Base-by-base conservation (phyloP, 2,113 vertebrate species). In the Perca schrenkii region DNA sequence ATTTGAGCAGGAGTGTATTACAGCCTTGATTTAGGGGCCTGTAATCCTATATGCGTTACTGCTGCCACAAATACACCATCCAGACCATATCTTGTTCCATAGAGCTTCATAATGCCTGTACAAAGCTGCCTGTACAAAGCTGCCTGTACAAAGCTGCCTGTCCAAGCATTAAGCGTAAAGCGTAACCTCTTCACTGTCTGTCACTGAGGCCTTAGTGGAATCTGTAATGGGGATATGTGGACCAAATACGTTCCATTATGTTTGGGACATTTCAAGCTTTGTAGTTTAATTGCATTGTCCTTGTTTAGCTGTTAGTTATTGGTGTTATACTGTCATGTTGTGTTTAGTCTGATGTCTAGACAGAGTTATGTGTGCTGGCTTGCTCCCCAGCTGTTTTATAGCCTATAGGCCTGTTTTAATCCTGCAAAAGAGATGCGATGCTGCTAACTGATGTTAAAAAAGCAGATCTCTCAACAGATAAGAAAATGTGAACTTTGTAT, bases 401-500 rank as follows among this genome's bases (percentile, higher is more conserved):
- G 83, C 50, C 73, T 15, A 56, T 64, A 75, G 71, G 56, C 25
- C 71, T 68, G 57, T 56, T 86, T 80, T 79, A 65, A 71, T 79
- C 79, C 69, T 58, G 46, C 4, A 34, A 65, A 40, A 65, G 28
- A 74, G 46, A 36, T n/a, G 14, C 66, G 49, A 10, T 69, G 58
- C 47, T 19, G n/a, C 43, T 36, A 16, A 5, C 52, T 47, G 49
- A 63, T 25, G 79, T 46, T 21, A 8, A 52, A 64, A 67, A 43
- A 2, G 15, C 8, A 12, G 64, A 69, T 80, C 63, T 65, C 74
- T 64, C 47, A 25, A 25, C 80, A 52, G 69, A 79, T 80, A 81
- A 86, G 72, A 64, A 62, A 89, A 80, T 53, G 17, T 85, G 85
- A 87, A 87, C 92, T 93, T 94, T 94, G 90, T 60, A 83, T 87